These are phyloP conservation scores for Drosophila neonasuta DNA, from an alignment of 2,888 invertebrate species.

Conservation along the genomic window DNA sequence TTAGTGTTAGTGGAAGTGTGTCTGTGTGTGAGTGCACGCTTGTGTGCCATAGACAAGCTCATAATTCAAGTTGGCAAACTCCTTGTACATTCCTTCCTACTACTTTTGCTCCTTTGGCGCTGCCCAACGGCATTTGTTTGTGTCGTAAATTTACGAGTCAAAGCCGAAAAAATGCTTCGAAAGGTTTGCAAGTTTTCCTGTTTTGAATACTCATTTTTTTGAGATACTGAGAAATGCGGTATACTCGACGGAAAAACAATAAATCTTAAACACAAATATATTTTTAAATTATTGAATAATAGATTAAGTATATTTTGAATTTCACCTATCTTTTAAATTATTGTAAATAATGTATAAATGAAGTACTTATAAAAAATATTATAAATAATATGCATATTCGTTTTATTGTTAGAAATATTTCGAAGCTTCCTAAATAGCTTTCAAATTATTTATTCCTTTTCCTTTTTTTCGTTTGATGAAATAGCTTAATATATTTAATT, in stretches of 20 bases:
- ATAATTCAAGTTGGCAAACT: conserved; percentile 60
- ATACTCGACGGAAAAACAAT: neutral
- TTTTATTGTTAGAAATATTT: too few species aligned
- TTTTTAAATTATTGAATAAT: too few species aligned
- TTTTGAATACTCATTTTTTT: conserved; percentile 14
- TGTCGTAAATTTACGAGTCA: conserved; percentile 54
- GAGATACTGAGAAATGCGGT: neutral
- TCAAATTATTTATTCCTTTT: too few species aligned
- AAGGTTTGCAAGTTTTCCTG: conserved; percentile 37
- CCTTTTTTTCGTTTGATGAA: too few species aligned
- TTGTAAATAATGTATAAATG: too few species aligned
- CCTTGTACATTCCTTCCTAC: conserved; percentile 41
- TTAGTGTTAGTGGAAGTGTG: conserved; percentile 1
- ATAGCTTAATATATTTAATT: too few species aligned
- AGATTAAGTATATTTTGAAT: too few species aligned
- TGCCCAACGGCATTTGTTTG: conserved; percentile 51
- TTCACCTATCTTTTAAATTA: too few species aligned
- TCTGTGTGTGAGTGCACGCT: conserved; percentile 17
- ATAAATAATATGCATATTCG: too few species aligned
- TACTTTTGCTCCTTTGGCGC: conserved; percentile 8
- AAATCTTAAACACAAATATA: too few species aligned
- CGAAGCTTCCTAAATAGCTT: too few species aligned
- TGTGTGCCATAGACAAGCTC: conserved; percentile 52
- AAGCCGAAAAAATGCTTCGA: conserved; percentile 30
- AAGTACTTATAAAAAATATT: too few species aligned